A percentile compares a stretch with the other conserved stretches of the same genome.
phyloP scores from a whole-genome alignment of 2,113 vertebrate genomes.

The Chrysemys picta region DNA sequence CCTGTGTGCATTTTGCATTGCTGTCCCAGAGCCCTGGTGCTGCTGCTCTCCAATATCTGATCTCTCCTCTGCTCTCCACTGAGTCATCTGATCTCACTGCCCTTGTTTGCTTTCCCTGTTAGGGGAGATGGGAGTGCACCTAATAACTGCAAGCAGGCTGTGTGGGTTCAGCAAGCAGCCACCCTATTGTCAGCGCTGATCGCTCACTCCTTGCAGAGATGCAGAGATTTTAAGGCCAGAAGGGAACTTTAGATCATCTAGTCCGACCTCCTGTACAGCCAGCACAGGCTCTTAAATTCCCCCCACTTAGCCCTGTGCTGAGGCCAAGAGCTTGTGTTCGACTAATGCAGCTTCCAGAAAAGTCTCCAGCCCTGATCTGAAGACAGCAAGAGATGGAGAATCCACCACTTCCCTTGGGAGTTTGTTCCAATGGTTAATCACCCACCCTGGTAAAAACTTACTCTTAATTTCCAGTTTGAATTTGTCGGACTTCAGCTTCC shows the following conservation, averaged over 20 bases:
- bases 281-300: neutral
- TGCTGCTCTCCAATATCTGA: neutral
- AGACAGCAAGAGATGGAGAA: neutral
- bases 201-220: neutral
- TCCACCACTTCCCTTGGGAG: neutral
- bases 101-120: neutral
- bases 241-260: neutral
- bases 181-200: too few relatives aligned
- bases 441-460: neutral
- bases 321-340: neutral
- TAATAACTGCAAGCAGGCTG: neutral
- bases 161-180: too few relatives aligned
- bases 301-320: neutral
- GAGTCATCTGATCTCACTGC: too few relatives aligned
- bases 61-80: neutral
- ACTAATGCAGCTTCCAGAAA: neutral
- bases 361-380: neutral
- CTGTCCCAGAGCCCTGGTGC: neutral
- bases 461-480: neutral
- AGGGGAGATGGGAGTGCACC: neutral
- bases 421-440: neutral
- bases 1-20: neutral
- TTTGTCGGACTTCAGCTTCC: neutral
- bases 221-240: neutral
- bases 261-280: neutral